These are phyloP conservation scores for Amphiprion ocellaris DNA, from an alignment of 2,113 vertebrate species.

Conservation along the genomic window DNA sequence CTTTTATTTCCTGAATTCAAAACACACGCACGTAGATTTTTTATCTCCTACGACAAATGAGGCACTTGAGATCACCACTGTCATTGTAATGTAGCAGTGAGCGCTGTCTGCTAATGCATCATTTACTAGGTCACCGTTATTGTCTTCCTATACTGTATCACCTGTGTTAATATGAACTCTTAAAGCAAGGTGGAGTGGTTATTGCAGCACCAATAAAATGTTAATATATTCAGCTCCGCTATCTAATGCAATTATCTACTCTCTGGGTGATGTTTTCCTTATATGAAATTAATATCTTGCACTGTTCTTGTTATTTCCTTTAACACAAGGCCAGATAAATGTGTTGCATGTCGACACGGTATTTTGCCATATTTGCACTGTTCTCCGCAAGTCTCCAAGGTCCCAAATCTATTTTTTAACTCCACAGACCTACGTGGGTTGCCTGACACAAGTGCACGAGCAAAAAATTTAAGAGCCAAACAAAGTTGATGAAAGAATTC, in stretches of 20 bases:
- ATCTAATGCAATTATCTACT: constrained; percentile 26
- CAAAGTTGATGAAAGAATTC: constrained; percentile 38
- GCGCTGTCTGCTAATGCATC: constrained; percentile 10
- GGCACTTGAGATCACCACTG: not conserved
- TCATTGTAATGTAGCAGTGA: constrained; percentile 22
- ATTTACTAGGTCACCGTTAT: constrained; percentile 31
- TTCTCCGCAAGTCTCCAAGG: constrained; percentile 10
- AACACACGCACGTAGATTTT: not conserved
- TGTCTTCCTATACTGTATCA: constrained; percentile 10
- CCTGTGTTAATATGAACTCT: constrained; percentile 21
- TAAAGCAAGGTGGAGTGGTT: constrained; percentile 11
- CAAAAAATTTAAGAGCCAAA: constrained; percentile 43
- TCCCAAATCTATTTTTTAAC: constrained; percentile 32
- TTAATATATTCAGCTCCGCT: constrained; percentile 20
- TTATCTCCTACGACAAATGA: constrained; percentile 16
- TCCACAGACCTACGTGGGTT: not conserved
- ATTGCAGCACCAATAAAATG: constrained; percentile 40
- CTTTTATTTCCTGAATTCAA: not conserved
- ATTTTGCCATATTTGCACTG: constrained; percentile 16
- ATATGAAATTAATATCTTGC: not conserved
- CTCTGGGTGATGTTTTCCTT: constrained; percentile 4
- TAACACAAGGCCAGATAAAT: constrained; percentile 12
- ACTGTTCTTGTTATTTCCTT: constrained; percentile 4
- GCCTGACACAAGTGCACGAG: constrained; percentile 10
- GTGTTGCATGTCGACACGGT: not conserved